Conservation (phyloP, 2,888 invertebrate species). For the Clistopyga incitator region DNA sequence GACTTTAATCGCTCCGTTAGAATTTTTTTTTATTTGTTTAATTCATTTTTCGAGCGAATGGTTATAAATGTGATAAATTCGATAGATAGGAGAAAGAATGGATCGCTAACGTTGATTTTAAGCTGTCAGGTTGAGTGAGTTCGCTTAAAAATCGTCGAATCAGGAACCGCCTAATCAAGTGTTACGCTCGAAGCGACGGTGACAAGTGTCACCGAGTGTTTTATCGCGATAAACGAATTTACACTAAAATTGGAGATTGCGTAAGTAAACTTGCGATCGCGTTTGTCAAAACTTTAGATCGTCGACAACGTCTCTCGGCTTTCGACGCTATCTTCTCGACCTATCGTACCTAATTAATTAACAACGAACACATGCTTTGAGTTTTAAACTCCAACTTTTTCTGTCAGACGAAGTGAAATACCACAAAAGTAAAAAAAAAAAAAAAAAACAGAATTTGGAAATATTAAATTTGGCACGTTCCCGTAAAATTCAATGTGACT, state of each 20-base stretch:
- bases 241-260: constrained; percentile 49
- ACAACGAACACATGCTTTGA: not conserved
- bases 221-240: constrained; percentile 48
- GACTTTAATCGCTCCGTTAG: too few relatives aligned
- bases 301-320: not conserved
- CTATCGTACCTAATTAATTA: constrained; percentile 41
- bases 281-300: not conserved
- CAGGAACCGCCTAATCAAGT: constrained; percentile 5
- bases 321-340: constrained; percentile 10
- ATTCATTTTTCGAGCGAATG: too few relatives aligned
- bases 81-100: not conserved
- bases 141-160: not conserved
- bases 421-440: too few relatives aligned
- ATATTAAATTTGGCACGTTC: not conserved
- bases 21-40: too few relatives aligned
- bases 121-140: not conserved
- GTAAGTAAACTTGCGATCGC: constrained; percentile 43
- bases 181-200: not conserved
- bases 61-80: not conserved
- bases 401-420: too few relatives aligned
- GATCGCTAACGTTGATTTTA: not conserved
- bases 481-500: constrained; percentile 9
- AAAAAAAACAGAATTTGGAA: not conserved
- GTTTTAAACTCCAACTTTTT: not conserved
- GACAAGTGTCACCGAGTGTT: constrained; percentile 13